Evolutionary conservation across 2,797 vertebrate genomes (phyloP).

Genomic region (Sternotherus odoratus): DNA sequence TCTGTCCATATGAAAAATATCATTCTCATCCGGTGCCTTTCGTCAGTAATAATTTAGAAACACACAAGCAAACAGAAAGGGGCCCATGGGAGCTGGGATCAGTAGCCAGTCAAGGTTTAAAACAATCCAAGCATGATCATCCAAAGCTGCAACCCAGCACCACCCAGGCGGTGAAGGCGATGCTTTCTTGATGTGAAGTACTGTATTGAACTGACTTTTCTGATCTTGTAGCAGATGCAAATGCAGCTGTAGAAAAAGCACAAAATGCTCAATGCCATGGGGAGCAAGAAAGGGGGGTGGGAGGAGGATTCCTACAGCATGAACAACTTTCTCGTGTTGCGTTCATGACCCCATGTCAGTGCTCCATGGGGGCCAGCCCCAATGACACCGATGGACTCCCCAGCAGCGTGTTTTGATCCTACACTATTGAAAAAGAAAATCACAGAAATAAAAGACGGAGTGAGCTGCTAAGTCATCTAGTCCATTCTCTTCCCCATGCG

Average conservation of each 20-base stretch:
- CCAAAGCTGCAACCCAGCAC: not conserved
- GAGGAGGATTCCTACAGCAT: not conserved
- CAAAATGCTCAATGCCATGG: not conserved
- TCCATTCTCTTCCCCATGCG: not conserved
- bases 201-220: not conserved
- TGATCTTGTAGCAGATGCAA: not conserved
- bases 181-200: not conserved
- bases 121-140: accelerated
- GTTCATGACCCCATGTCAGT: too few species aligned
- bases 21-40: not conserved
- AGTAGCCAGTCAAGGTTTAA: not conserved
- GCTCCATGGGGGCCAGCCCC: accelerated
- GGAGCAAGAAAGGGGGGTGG: not conserved
- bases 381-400: not conserved
- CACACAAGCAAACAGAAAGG: not conserved
- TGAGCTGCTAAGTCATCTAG: not conserved
- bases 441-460: not conserved
- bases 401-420: not conserved
- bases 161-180: not conserved
- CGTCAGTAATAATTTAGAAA: not conserved
- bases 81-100: not conserved
- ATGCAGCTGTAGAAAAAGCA: not conserved
- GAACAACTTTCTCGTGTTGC: not conserved
- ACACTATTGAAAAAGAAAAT: not conserved
- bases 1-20: not conserved